Evolutionary conservation across 1,140 invertebrate genomes (phyloP), one percentile per base, ranked within the genome.

Genomic region (Zaprionus nigranus): DNA sequence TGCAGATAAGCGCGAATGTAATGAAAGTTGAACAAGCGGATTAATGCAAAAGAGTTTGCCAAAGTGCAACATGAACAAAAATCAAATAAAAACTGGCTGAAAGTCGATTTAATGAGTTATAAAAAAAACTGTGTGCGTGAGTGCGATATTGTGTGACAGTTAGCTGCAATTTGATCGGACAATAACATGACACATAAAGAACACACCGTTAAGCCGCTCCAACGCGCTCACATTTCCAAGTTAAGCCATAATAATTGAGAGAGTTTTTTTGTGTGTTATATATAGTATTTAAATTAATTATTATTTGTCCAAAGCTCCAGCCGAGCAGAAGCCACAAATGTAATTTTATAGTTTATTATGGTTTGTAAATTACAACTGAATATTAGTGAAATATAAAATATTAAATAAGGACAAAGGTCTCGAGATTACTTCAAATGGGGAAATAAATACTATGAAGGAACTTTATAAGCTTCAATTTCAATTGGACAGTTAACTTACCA

Each of bases 1-100:
- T 88, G 85, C 85, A 84, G 85, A 88, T 88, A 90, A 84, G 85
- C 78, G 71, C 71, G 79, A 88, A 88, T 90, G 85, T 88, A 88
- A 88, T 88, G 85, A 88, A 81, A 90, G 85, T 78, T 79, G 85
- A 88, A 88, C 84, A 88, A 79, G 78, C 72, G 85, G 85, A 90
- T 88, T 90, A 88, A 84, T 78, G 56, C 49, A 63, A 56, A 81
- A 81, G 78, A 75, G 78, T 58, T 58, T 53, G 49, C 58, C 49
- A 66, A 77, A 62, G 69, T 49, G 24, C 49, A 53, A 28, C 12
- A 24, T 22, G 28, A 49, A 63, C 38, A 49, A 36, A 30, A 46
- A 11, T 6, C 22, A 64, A 51, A 58, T 49, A 60, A 74, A 68
- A 60, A 54, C 22, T 70, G 78, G 85, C 81, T 90, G 81, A 84